Evolutionary conservation across 2,888 invertebrate genomes (phyloP).

Genomic region (Acleris sparsana): DNA sequence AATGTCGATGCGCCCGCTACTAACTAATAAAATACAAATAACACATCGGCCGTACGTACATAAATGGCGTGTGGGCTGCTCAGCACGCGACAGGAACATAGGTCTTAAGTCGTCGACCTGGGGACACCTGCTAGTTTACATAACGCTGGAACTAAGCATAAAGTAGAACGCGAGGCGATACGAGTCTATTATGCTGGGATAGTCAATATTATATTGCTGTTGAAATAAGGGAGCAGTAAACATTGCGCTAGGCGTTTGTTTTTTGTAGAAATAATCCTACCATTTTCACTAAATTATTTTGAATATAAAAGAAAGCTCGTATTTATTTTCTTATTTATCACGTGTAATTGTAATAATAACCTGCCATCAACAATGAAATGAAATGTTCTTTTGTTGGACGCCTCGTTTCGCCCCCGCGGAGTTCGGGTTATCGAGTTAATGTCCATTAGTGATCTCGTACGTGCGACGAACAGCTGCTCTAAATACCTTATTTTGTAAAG

Average conservation of each 20-base stretch:
- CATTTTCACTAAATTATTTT: neutral
- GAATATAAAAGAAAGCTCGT: neutral
- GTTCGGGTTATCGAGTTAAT: conserved; percentile 51
- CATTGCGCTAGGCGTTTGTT: neutral
- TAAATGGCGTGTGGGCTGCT: conserved; percentile 44
- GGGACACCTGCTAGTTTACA: conserved; percentile 64
- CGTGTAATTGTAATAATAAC: conserved; percentile 44
- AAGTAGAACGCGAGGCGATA: conserved; percentile 5
- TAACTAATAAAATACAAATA: conserved; percentile 41
- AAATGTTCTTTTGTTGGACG: conserved; percentile 36
- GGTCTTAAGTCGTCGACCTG: conserved; percentile 76
- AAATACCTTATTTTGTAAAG: conserved; percentile 44
- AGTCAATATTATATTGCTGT: neutral
- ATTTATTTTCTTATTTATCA: conserved; percentile 14
- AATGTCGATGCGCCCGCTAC: conserved; percentile 43
- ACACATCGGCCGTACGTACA: conserved; percentile 48
- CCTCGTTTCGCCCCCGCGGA: conserved; percentile 37
- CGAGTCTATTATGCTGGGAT: conserved; percentile 14
- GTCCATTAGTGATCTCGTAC: conserved; percentile 52
- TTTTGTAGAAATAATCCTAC: neutral
- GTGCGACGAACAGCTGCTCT: conserved; percentile 49
- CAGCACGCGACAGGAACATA: conserved; percentile 71
- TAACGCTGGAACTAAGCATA: conserved; percentile 35
- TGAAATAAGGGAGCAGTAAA: neutral
- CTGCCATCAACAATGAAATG: conserved; percentile 41